Percentiles rank a stretch among this genome's conserved stretches.
Conservation (phyloP, 2,113 vertebrate species). For the Zeus faber region DNA sequence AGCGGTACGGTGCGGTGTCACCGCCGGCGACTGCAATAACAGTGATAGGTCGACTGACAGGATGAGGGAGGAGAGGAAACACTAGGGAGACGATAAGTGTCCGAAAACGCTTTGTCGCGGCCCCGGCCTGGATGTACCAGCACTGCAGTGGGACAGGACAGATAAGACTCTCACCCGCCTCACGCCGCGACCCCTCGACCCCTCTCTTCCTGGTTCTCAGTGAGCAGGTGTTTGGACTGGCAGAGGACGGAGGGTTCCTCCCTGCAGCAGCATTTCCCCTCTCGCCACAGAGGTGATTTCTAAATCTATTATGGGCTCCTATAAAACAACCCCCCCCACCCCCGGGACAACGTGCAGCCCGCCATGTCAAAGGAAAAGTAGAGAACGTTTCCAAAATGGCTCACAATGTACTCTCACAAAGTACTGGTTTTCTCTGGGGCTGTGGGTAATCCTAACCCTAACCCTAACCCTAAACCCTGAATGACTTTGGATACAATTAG, state of each 20-base stretch:
- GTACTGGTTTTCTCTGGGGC: too few relatives aligned
- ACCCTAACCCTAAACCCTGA: too few relatives aligned
- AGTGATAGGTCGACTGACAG: slow-evolving; percentile 65
- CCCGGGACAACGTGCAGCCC: too few relatives aligned
- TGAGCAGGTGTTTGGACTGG: slow-evolving; percentile 70
- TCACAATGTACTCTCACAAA: too few relatives aligned
- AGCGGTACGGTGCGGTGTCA: slow-evolving; percentile 64
- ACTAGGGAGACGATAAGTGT: slow-evolving; percentile 61
- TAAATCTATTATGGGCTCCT: slow-evolving; percentile 46
- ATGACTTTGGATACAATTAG: too few relatives aligned
- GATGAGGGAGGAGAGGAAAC: slow-evolving; percentile 64
- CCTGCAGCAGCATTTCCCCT: slow-evolving; percentile 63
- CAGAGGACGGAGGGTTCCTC: slow-evolving; percentile 56
- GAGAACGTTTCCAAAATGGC: too few relatives aligned
- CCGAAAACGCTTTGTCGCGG: slow-evolving; percentile 49
- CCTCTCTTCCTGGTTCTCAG: slow-evolving; percentile 70
- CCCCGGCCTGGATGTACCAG: slow-evolving; percentile 32
- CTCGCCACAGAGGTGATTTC: slow-evolving; percentile 52
- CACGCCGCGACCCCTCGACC: slow-evolving; percentile 67
- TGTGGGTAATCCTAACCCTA: too few relatives aligned
- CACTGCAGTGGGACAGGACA: slow-evolving; percentile 45
- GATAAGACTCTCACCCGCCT: slow-evolving; percentile 67
- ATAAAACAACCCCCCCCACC: too few relatives aligned
- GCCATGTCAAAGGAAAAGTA: too few relatives aligned
- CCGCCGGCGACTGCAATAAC: slow-evolving; percentile 69